Evolutionary conservation across 2,797 vertebrate species (phyloP), one percentile per base, ranked within the genome.

Genomic region (Myioborus miniatus): DNA sequence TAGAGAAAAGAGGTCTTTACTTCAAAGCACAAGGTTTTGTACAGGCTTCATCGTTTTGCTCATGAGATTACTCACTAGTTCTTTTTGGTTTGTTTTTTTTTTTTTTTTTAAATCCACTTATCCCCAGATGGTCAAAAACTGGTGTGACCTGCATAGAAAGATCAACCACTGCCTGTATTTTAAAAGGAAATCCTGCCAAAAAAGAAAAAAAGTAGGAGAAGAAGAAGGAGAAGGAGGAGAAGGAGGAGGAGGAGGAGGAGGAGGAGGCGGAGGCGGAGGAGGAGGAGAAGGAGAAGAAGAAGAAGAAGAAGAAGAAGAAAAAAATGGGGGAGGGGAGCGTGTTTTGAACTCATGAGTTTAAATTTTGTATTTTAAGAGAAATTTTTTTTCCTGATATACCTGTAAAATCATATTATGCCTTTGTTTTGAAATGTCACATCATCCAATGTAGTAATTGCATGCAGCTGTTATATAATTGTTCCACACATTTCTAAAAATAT

Each of bases 381-480:
- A 11, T 4, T 9, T 7, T 1, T 34, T 26, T 30, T 21, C n/a
- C 41, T 53, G 8, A 46, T 70, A 53, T 47, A 89, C 52, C 43
- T 65, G 29, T 65, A 91, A 77, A 93, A 50, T 63, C 55, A 39
- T 63, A 75, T 80, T 91, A 43, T 10, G 29, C 39, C 44, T 75
- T 65, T 62, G 18, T 81, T 91, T 81, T 64, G 80, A 84, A 90
- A 93, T 90, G 86, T 50, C 85, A 80, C 49, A 87, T 88, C 60
- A 64, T 63, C 71, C 15, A 24, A 43, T 59, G 68, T 9, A 87
- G 68, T 87, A 93, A 94, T 94, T 94, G 65, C 83, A 65, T 50
- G 44, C 81, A 93, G 68, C 39, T 89, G 64, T 87, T 91, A 77
- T 27, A 27, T 58, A 93, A 90, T 59, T 88, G 55, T 68, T 90